phyloP scores from a whole-genome alignment of 1,140 invertebrate genomes.

The Lepidurus arcticus region DNA sequence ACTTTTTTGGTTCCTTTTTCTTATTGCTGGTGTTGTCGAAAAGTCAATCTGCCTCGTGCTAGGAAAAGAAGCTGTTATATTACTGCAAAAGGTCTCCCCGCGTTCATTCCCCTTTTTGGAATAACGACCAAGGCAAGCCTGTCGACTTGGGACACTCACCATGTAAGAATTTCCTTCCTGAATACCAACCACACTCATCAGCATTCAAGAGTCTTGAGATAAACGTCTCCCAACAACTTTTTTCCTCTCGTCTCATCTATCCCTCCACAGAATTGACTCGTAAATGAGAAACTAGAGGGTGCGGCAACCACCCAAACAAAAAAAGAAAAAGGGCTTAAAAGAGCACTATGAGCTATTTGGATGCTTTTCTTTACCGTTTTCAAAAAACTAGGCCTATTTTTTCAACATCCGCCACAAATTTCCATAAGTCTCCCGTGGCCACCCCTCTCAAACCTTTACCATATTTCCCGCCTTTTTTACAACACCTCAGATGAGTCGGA shows the following conservation, averaged over 20 bases:
- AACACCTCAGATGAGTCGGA: no score
- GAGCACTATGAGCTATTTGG: no score
- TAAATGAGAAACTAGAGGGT: neutral
- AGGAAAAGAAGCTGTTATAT: neutral
- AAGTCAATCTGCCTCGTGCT: constrained; percentile 12
- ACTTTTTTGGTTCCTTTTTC: neutral
- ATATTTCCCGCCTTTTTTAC: no score
- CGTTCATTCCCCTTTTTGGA: neutral
- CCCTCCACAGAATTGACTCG: neutral
- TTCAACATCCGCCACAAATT: no score
- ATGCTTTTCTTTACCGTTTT: no score
- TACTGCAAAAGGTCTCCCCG: neutral
- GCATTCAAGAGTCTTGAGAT: neutral
- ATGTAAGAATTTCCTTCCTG: constrained; percentile 14
- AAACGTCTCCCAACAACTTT: neutral
- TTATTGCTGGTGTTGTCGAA: neutral
- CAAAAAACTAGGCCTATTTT: no score
- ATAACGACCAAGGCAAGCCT: neutral
- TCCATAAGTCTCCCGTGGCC: no score
- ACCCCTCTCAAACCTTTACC: no score
- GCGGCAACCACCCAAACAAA: no score
- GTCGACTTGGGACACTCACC: neutral
- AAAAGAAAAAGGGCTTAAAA: no score
- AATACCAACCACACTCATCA: constrained; percentile 14
- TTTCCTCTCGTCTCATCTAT: neutral